A percentile compares a stretch with the other conserved stretches of the same genome.
phyloP scores from a whole-genome alignment of 2,113 vertebrate species.

The Festucalex cinctus region DNA sequence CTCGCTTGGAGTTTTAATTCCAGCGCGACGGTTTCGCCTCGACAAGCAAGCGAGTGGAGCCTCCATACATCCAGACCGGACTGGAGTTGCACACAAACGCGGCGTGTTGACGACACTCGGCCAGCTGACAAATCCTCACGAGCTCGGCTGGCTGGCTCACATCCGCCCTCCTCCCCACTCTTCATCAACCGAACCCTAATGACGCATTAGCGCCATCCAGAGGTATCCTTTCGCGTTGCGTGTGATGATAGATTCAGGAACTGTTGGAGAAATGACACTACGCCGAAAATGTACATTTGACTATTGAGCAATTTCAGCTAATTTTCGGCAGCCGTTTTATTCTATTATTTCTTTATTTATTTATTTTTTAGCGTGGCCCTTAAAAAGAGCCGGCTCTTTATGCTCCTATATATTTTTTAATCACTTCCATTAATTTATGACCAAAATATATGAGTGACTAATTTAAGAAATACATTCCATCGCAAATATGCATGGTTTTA shows the following conservation, averaged over 20 bases:
- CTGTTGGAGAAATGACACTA: neutral
- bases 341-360: no score
- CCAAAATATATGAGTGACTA: no score
- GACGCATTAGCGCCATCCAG: constrained; percentile 32
- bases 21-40: neutral
- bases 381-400: no score
- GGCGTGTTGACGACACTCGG: constrained; percentile 32
- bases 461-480: neutral
- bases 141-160: constrained; percentile 17
- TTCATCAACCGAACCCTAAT: neutral
- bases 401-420: no score
- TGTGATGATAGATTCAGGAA: neutral
- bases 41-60: constrained; percentile 3
- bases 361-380: no score
- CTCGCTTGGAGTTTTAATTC: neutral
- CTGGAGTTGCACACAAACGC: constrained; percentile 12
- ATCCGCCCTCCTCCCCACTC: neutral
- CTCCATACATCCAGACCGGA: constrained; percentile 29
- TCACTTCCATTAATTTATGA: no score
- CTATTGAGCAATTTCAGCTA: neutral
- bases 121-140: constrained; percentile 32
- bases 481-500: no score
- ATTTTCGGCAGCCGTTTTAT: no score
- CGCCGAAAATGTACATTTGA: neutral
- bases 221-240: neutral